A percentile compares a stretch with the other conserved stretches of the same genome.
Evolutionary conservation across 1,140 invertebrate species (phyloP).

Genomic region (Zaprionus kolodkinae): DNA sequence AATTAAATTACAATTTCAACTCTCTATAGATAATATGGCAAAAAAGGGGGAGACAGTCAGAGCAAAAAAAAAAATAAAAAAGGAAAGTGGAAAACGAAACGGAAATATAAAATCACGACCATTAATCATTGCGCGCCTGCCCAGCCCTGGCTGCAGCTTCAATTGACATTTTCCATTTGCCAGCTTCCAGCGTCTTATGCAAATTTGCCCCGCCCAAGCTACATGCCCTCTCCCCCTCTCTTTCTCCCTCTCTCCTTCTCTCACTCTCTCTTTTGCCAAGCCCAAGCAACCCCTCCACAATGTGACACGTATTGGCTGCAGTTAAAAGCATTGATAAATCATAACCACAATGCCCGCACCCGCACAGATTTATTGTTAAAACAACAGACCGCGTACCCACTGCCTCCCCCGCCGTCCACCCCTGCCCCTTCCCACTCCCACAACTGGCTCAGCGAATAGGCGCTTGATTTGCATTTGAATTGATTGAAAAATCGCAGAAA

Average conservation of each 20-base stretch:
- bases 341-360: conserved; percentile 57
- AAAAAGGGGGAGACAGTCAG: conserved; percentile 33
- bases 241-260: too few relatives aligned
- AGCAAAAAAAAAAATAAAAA: conserved; percentile 26
- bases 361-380: conserved; percentile 52
- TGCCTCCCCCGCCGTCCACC: neutral
- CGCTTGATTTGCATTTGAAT: conserved; percentile 35
- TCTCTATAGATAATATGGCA: conserved; percentile 58
- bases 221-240: too few relatives aligned
- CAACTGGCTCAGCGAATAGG: conserved; percentile 7
- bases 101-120: conserved; percentile 65
- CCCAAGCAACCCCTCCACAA: neutral
- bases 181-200: conserved; percentile 58
- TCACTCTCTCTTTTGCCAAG: too few relatives aligned
- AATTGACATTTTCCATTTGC: conserved; percentile 79
- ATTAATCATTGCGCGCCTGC: conserved; percentile 63
- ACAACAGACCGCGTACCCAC: conserved; percentile 8
- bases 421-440: neutral
- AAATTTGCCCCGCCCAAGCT: conserved; percentile 43
- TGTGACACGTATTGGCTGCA: conserved; percentile 60
- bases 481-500: conserved; percentile 28
- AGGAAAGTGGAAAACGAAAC: conserved; percentile 1
- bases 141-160: conserved; percentile 43
- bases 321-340: conserved; percentile 81
- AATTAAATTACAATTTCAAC: conserved; percentile 80